Evolutionary conservation across 2,888 invertebrate species (phyloP), one percentile per base, ranked within the genome.

Genomic region (Hoplodrina ambigua): DNA sequence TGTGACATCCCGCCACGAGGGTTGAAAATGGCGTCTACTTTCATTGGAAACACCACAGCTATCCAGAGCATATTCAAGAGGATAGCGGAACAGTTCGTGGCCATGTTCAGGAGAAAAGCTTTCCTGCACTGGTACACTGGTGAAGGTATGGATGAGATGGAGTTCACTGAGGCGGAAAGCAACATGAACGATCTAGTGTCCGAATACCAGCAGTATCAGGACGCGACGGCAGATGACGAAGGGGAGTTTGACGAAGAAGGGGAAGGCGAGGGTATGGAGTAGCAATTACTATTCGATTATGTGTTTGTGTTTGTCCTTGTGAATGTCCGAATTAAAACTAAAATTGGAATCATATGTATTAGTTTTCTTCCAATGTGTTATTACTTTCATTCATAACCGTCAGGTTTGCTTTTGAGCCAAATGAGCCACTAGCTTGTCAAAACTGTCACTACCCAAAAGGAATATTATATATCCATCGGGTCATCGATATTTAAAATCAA

Each of bases 61-160:
- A 98, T 98, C 82, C 98, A 98, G 91, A 97, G 98, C 87, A 94
- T 98, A 84, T 98, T 99, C 95, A 98, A 98, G 93, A 97, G 98
- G 91, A 97, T 98, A 84, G 97, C 97, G 25, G 98, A 98, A 89
- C 98, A 98, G 92, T 98, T 98, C 89, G 97, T 97, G 67, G 98
- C 98, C 86, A 99, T 99, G 99, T 99, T 99, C 96, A 97, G 99
- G 87, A 97, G 99, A 88, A 99, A 98, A 96, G 99, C 99, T 88
- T 99, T 99, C 97, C 97, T 99, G 86, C 99, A 99, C 96, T 99
- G 99, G 99, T 99, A 98, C 94, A 98, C 98, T 50, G 98, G 98
- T 68, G 98, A 98, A 91, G 98, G 98, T 82, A 98, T 98, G 98
- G 98, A 98, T 88, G 98, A 98, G 90, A 97, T 98, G 97, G 98